Evolutionary conservation across 2,888 invertebrate genomes (phyloP), one percentile per base, ranked within the genome.

Genomic region (Taenaris catops): DNA sequence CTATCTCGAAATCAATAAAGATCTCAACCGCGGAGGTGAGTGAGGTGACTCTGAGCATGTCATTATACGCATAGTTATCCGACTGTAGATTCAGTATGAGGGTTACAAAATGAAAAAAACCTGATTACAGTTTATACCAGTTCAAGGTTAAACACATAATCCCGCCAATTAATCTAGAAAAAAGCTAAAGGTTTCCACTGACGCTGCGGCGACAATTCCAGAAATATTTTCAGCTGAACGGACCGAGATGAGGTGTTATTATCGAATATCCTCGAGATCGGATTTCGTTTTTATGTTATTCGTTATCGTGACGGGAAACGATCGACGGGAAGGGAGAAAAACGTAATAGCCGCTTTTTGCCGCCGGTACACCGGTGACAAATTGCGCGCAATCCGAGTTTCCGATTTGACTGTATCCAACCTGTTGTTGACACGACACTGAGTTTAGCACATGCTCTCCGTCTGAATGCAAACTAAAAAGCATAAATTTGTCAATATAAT

Each of bases 241-340:
- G 19, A n/a, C 27, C 18, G 29, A 28, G 37, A 37, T 34, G 27
- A 39, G 28, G 34, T 34, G 40, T 34, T 38, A 44, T 46, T 48
- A 49, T 44, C 36, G 44, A 41, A 44, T 41, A 39, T 43, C 31
- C 38, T 25, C 31, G 35, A 34, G 44, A 41, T 40, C 41, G 41
- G 40, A 41, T 41, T 51, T 46, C 36, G 45, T 46, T 45, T 44
- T 46, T 48, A 40, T 39, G 37, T 27, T 39, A 35, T 45, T 38
- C 38, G 44, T 49, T 46, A 46, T 38, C 38, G 40, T 44, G 50
- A 51, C 48, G 48, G 50, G 51, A 50, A 48, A 40, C 38, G 40
- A 25, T 18, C 36, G 45, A 44, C 49, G 43, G 47, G 45, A 48
- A 49, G 49, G 44, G 41, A 47, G 47, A 48, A 45, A 44, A 49